These are phyloP conservation scores for Hydractinia symbiolongicarpus DNA, from an alignment of 30 jellyfish, hydroid and myxozoan species.

Conservation along the genomic window DNA sequence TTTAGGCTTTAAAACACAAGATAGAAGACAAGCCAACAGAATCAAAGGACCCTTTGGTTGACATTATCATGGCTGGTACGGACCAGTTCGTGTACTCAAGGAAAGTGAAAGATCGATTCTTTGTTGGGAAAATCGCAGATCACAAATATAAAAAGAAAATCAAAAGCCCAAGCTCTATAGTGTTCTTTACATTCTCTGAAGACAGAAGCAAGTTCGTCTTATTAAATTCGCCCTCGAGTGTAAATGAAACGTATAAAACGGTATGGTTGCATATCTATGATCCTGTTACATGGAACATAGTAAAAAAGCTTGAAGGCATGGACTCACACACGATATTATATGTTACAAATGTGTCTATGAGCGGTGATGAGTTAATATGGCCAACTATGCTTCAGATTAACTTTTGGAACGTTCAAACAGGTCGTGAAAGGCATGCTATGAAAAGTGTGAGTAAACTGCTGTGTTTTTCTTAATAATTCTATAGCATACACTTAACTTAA, in stretches of 20 bases:
- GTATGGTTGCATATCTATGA: slow-evolving; percentile 48
- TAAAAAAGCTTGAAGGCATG: slow-evolving; percentile 36
- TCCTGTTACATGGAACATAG: slow-evolving; percentile 49
- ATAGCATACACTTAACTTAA: not conserved
- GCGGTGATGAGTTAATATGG: slow-evolving; percentile 66
- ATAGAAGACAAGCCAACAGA: not conserved
- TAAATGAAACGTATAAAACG: slow-evolving; percentile 42
- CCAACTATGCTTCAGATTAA: slow-evolving; percentile 72
- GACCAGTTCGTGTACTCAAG: slow-evolving; percentile 52
- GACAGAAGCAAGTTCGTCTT: slow-evolving; percentile 34
- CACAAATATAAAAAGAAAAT: slow-evolving; percentile 36
- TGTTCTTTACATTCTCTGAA: slow-evolving; percentile 31
- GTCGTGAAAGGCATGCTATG: slow-evolving; percentile 59
- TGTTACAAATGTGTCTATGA: slow-evolving; percentile 14
- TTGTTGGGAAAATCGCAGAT: slow-evolving; percentile 40
- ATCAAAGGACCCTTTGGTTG: slow-evolving; percentile 36
- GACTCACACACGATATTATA: slow-evolving; percentile 41
- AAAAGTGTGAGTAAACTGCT: slow-evolving; percentile 39
- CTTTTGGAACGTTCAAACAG: slow-evolving; percentile 76
- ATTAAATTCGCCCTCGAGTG: slow-evolving; percentile 23
- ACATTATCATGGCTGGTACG: slow-evolving; percentile 52
- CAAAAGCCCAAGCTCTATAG: slow-evolving; percentile 20
- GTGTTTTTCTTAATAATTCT: not conserved
- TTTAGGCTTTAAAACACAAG: no score
- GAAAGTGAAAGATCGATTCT: slow-evolving; percentile 24